Evolutionary conservation across 2,113 vertebrate genomes (phyloP), one percentile per base, ranked within the genome.

Genomic region (Pholis gunnellus): DNA sequence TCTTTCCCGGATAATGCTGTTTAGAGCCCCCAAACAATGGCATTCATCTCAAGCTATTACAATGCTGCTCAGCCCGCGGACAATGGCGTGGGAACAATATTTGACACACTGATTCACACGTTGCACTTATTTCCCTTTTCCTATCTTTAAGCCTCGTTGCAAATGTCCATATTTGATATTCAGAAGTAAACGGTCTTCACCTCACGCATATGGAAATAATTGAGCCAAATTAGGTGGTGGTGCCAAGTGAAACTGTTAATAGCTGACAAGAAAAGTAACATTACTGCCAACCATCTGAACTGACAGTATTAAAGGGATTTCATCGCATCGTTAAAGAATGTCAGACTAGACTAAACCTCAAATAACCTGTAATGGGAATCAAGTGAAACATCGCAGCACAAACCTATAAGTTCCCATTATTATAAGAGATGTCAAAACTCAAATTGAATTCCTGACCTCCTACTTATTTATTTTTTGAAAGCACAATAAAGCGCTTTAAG

Each of bases 51-150:
- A 0, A 59, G 75, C 89, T 79, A 78, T 87, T 86, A 87, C 64
- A 82, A 79, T 61, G 74, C 76, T 84, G 77, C 77, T 73, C 74
- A 50, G 64, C 13, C n/a, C 68, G 73, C 46, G 9, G 77, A 92
- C 79, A 89, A 89, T 73, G 57, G 82, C 83, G 79, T 86, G 87
- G 87, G 86, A 91, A 90, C 85, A 78, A 68, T 73, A 77, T 75
- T 11, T 57, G 67, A 82, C 68, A 79, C 66, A 52, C n/a, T 6
- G 50, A 52, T 83, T 56, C 40, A 74, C 9, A 63, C 52, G n/a
- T 59, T 42, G 65, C 14, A n/a, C 6, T 31, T 25, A 52, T 36
- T 48, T 25, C 22, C 5, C 0, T n/a, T 67, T 48, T 27, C 9
- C 29, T 61, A 34, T 65, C 57, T 40, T 77, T 1, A 29, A 46